Evolutionary conservation across 2,113 vertebrate species (phyloP).

Genomic region (Montifringilla adamsi): DNA sequence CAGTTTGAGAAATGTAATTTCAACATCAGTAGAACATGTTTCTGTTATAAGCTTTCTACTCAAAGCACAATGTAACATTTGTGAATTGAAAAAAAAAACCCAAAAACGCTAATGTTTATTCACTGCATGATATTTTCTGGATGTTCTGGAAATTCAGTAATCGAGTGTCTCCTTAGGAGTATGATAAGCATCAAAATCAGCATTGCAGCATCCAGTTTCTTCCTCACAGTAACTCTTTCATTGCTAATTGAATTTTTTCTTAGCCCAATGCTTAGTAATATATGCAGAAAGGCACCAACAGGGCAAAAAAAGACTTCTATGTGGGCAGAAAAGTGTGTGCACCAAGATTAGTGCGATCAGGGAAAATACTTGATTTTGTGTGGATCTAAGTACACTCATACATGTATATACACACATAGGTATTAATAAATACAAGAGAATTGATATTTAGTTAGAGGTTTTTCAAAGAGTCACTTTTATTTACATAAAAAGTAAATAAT

Average conservation of each 20-base stretch:
- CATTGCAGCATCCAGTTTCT: not conserved
- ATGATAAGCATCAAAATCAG: slow-evolving; percentile 10
- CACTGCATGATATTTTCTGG: not conserved
- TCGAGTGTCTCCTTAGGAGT: not conserved
- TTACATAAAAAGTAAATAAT: too few relatives aligned
- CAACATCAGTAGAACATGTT: slow-evolving; percentile 11
- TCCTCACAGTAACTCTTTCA: not conserved
- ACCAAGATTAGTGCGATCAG: not conserved
- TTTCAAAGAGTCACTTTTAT: not conserved
- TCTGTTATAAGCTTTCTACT: slow-evolving; percentile 33
- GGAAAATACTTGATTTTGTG: not conserved
- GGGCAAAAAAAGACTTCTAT: not conserved
- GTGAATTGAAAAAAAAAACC: not conserved
- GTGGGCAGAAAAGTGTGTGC: not conserved
- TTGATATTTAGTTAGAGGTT: not conserved
- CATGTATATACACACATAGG: too few relatives aligned
- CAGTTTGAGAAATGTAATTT: slow-evolving; percentile 24
- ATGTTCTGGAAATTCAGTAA: slow-evolving; percentile 35
- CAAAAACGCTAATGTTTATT: slow-evolving; percentile 26
- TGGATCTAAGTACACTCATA: not conserved
- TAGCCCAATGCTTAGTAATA: not conserved
- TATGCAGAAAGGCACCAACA: not conserved
- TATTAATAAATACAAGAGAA: not conserved
- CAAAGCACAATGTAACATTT: not conserved
- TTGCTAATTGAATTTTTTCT: not conserved